Evolutionary conservation across 2,888 invertebrate genomes (phyloP).

Genomic region (Enchytraeus crypticus): DNA sequence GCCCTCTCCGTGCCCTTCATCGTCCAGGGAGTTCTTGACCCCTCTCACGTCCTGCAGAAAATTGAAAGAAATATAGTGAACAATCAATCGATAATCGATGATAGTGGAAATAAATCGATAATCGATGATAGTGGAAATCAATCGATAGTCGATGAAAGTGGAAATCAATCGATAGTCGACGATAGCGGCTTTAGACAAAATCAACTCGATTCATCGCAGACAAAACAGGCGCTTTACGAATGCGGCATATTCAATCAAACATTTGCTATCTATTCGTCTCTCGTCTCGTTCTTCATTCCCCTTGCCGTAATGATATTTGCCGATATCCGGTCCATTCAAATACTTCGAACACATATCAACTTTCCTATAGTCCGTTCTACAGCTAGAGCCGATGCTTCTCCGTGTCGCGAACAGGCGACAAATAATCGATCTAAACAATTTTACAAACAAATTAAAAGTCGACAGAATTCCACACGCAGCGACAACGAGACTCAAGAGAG

Average conservation of each 20-base stretch:
- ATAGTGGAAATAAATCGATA: no score
- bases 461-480: not conserved
- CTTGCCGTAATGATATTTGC: slow-evolving; percentile 26
- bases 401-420: not conserved
- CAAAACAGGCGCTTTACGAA: not conserved
- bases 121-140: no score
- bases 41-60: slow-evolving; percentile 16
- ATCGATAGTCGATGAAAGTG: no score
- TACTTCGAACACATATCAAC: slow-evolving; percentile 9
- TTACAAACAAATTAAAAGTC: no score
- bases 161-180: no score
- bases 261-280: slow-evolving; percentile 27
- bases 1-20: slow-evolving; percentile 25
- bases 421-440: no score
- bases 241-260: slow-evolving; percentile 28
- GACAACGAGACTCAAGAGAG: no score
- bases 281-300: slow-evolving; percentile 29
- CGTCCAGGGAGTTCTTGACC: slow-evolving; percentile 19
- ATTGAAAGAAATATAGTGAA: not conserved
- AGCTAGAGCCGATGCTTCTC: not conserved
- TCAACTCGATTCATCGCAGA: no score
- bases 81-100: no score
- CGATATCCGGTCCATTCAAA: slow-evolving; percentile 25
- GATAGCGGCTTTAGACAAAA: no score
- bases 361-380: not conserved